Evolutionary conservation across 2,113 vertebrate species (phyloP).

Genomic region (Taxidea taxus): DNA sequence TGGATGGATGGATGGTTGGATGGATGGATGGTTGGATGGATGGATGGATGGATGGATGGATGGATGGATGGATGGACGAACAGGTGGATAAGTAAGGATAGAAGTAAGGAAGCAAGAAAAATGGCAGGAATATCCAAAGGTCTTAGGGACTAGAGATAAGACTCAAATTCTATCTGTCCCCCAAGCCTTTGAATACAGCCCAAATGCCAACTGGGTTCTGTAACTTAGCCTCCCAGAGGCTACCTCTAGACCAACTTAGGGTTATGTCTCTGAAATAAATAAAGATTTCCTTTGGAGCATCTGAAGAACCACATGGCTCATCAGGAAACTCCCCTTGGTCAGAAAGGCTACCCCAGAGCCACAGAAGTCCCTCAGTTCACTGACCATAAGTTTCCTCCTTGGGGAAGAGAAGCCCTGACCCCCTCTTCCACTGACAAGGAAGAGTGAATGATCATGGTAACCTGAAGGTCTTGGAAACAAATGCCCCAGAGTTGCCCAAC

Average conservation of each 20-base stretch:
- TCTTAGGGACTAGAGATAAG: background rate
- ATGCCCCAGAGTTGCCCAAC: background rate
- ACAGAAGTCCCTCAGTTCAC: background rate
- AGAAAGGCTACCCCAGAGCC: background rate
- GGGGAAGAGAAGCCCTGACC: background rate
- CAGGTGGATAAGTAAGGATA: background rate
- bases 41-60: no score
- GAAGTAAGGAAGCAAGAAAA: background rate
- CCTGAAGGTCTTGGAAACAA: background rate
- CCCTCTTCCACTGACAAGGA: background rate
- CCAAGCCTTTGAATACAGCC: background rate
- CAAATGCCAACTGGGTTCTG: background rate
- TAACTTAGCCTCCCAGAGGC: background rate
- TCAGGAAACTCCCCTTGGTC: background rate
- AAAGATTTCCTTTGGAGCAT: background rate
- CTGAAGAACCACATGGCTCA: background rate
- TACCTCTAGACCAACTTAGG: background rate
- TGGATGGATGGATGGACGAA: background rate
- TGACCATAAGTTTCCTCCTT: background rate
- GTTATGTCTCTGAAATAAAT: background rate
- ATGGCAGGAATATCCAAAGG: background rate
- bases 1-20: background rate
- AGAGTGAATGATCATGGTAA: background rate
- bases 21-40: no score
- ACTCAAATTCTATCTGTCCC: background rate